phyloP scores from a whole-genome alignment of 2,888 invertebrate genomes.

The Trilocha varians region DNA sequence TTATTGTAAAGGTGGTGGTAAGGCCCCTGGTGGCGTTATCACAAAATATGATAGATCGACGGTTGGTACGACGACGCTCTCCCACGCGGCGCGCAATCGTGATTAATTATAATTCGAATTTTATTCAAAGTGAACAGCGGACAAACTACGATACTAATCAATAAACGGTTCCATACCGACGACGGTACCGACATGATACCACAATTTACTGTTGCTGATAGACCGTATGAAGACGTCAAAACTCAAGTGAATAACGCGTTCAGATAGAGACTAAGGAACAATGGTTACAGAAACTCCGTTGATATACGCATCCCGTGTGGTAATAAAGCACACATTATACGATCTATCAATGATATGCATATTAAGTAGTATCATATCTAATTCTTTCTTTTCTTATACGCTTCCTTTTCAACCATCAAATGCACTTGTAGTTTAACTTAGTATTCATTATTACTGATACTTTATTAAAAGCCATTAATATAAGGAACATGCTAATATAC shows the following conservation, averaged over 20 bases:
- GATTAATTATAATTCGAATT: conserved; percentile 74
- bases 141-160: conserved; percentile 72
- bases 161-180: conserved; percentile 72
- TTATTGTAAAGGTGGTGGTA: too few relatives aligned
- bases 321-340: conserved; percentile 25
- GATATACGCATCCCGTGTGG: conserved; percentile 29
- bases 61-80: conserved; percentile 60
- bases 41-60: conserved; percentile 73
- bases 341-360: conserved; percentile 24
- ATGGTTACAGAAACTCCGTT: conserved; percentile 54
- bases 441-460: too few relatives aligned
- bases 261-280: conserved; percentile 53
- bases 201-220: conserved; percentile 68
- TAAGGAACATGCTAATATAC: not conserved
- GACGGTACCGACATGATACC: conserved; percentile 67
- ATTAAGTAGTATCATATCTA: conserved; percentile 3
- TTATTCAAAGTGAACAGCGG: conserved; percentile 73
- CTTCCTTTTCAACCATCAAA: too few relatives aligned
- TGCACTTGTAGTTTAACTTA: too few relatives aligned
- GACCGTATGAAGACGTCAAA: conserved; percentile 67
- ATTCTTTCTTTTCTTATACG: not conserved
- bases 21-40: conserved; percentile 71
- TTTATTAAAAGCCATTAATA: too few relatives aligned
- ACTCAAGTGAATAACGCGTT: conserved; percentile 45
- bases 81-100: conserved; percentile 65